Base-by-base conservation (phyloP, 1,140 invertebrate genomes). In the Physella acuta region DNA sequence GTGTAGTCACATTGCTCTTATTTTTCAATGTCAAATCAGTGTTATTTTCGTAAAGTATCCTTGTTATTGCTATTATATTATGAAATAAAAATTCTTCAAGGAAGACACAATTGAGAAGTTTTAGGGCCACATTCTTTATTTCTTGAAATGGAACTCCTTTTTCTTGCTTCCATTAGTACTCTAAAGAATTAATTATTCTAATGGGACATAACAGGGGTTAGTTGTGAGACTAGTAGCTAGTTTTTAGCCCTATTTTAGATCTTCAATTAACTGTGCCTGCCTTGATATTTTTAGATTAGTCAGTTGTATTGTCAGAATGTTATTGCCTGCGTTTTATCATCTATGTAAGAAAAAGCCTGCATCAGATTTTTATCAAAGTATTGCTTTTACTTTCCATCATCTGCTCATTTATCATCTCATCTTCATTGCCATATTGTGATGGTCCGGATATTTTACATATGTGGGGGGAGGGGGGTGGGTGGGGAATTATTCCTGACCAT, bases 261-360 rank as follows among this genome's bases (percentile, higher is more conserved):
- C 28, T 56, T 60, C 36, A 63, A 30, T 49, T 44, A 49, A 64
- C 44, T 64, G 62, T 64, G 62, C 62, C 62, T 64, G 62, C 62
- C 62, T 64, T 64, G 62, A 64, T 16, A 64, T 36, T 58, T 3
- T 58, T 64, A 64, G 49, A 3, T 52, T 64, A 64, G 62, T 30
- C 30, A 20, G 5, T 8, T 63, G 62, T 52, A 33, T 52, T 53
- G 51, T 52, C 33, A 52, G 11, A n/a, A 24, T 64, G 37, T 52
- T 52, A 64, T 8, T 64, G 62, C 62, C 62, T 64, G 62, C 62
- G n/a, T 64, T 44, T 49, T 53, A 53, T 31, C 24, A 31, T 60
- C 31, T 1, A 8, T 26, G 2, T 34, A 39, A 26, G 24, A 39
- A 3, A 59, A 17, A 11, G 4, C 31, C 31, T 44, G 39, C 39